phyloP scores from a whole-genome alignment of 2,888 invertebrate species.

The Drosophila cognata region DNA sequence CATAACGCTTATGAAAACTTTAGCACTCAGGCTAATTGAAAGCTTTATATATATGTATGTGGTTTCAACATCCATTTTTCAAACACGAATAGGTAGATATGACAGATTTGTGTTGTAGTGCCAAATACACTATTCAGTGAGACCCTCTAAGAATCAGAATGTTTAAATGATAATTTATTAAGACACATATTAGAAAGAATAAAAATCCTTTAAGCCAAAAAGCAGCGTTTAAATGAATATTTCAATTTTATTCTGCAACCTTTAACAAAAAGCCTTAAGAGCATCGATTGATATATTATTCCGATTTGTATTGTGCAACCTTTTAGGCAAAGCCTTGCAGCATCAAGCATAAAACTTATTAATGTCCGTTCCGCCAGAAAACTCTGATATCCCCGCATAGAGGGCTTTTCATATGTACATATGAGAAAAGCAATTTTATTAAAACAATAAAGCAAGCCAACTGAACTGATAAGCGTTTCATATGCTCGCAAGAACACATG shows the following conservation, averaged over 20 bases:
- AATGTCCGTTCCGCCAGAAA: background rate
- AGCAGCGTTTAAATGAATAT: background rate
- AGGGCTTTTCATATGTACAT: background rate
- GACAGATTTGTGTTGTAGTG: background rate
- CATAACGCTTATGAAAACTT: conserved; percentile 42
- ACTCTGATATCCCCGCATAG: background rate
- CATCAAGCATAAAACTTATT: conserved; percentile 32
- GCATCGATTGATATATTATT: conserved; percentile 33
- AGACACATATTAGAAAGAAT: background rate
- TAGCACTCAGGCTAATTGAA: conserved; percentile 45
- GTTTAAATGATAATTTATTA: background rate
- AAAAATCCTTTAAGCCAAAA: background rate
- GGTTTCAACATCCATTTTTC: background rate
- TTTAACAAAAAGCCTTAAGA: background rate
- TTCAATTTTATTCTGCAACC: background rate
- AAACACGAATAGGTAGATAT: background rate
- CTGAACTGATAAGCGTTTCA: conserved; percentile 61
- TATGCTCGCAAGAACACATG: conserved; percentile 14
- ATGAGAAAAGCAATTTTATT: conserved; percentile 53
- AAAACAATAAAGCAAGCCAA: conserved; percentile 52
- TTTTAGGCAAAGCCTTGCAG: conserved; percentile 35
- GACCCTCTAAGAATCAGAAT: background rate
- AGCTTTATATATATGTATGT: conserved; percentile 8
- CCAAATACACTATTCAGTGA: background rate
- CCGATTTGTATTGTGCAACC: conserved; percentile 32